phyloP scores from a whole-genome alignment of 2,888 invertebrate species.

The Trichopria drosophilae region DNA sequence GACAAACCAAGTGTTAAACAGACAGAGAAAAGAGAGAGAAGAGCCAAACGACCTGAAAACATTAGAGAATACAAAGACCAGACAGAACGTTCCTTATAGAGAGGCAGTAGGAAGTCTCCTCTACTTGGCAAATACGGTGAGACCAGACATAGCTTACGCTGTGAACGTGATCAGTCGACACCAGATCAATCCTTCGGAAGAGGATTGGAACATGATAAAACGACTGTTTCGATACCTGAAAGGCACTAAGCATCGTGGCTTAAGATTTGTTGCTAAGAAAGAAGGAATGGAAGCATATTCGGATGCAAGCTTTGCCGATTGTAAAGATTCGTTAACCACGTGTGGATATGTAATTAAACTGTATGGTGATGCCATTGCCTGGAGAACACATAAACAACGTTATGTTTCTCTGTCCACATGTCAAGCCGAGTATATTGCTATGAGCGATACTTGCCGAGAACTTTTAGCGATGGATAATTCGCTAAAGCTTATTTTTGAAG shows the following conservation, averaged over 20 bases:
- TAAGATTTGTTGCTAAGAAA: not conserved
- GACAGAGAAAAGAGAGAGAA: too few relatives aligned
- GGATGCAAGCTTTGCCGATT: not conserved
- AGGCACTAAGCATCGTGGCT: not conserved
- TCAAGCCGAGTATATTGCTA: too few relatives aligned
- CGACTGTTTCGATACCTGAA: too few relatives aligned
- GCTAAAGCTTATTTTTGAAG: not conserved
- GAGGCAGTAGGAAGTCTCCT: constrained; percentile 11
- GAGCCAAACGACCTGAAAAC: too few relatives aligned
- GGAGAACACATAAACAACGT: constrained; percentile 1
- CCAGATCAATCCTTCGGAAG: too few relatives aligned
- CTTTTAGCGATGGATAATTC: constrained; percentile 3
- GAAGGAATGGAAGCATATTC: too few relatives aligned
- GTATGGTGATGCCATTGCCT: constrained; percentile 1
- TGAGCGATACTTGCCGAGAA: constrained; percentile 1
- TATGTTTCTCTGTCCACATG: not conserved
- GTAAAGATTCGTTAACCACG: constrained; percentile 2
- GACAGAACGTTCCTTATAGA: constrained; percentile 6
- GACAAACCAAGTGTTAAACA: constrained; percentile 18
- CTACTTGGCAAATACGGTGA: too few relatives aligned
- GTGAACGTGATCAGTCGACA: constrained; percentile 26
- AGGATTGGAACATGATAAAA: too few relatives aligned
- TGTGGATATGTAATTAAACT: too few relatives aligned
- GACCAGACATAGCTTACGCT: constrained; percentile 16
- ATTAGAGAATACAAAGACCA: constrained; percentile 7